Conservation (phyloP, 2,797 vertebrate species). For the Xerus rutilus region DNA sequence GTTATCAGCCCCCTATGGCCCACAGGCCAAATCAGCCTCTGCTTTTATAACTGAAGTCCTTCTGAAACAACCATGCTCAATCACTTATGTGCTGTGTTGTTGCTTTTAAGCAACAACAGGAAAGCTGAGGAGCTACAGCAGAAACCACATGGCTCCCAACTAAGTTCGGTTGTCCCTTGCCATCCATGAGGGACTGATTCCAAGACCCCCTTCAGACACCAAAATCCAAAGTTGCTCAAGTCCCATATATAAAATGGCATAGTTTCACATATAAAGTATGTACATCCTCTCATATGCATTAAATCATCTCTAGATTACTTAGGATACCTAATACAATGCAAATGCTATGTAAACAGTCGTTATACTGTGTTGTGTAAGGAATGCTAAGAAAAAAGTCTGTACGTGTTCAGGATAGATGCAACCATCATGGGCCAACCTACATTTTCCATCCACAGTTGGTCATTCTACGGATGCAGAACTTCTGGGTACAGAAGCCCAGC, state of each 20-base stretch:
- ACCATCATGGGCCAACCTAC: not conserved
- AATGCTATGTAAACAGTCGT: not conserved
- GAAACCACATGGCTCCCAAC: not conserved
- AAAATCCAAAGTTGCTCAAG: not conserved
- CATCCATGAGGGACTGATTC: not conserved
- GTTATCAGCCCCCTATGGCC: not conserved
- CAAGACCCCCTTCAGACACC: not conserved
- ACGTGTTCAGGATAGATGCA: not conserved
- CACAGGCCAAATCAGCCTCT: not conserved
- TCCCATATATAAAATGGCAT: not conserved
- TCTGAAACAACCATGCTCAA: not conserved
- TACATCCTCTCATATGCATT: not conserved
- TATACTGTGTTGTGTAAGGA: not conserved
- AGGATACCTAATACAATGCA: not conserved
- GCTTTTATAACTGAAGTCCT: conserved; percentile 67
- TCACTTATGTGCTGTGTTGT: not conserved
- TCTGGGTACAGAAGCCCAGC: not conserved
- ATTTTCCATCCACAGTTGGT: not conserved
- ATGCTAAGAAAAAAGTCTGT: not conserved
- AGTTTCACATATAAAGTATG: not conserved
- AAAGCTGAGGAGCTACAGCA: not conserved
- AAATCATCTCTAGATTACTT: not conserved
- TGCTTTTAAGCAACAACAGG: not conserved
- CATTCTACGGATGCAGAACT: not conserved
- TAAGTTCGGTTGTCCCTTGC: not conserved